Evolutionary conservation across 2,113 vertebrate species (phyloP).

Genomic region (Hippopotamus amphibius): DNA sequence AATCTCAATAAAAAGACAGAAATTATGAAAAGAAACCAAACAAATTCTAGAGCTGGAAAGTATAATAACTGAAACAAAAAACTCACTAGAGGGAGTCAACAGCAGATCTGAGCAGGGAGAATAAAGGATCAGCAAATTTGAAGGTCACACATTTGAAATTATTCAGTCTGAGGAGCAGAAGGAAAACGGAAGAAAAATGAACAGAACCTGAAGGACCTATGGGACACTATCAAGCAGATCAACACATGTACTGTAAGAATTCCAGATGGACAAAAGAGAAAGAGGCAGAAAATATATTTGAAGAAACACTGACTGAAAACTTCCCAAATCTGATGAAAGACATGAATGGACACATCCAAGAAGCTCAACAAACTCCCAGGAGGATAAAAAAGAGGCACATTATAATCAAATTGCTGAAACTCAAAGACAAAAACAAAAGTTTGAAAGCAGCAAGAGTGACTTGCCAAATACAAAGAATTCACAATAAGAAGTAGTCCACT

Average conservation of each 20-base stretch:
- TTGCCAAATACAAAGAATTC: neutral
- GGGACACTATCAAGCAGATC: neutral
- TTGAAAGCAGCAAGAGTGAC: neutral
- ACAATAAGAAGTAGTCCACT: neutral
- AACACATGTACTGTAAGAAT: neutral
- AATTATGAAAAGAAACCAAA: neutral
- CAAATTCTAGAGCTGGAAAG: neutral
- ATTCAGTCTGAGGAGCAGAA: neutral
- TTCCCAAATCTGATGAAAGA: neutral
- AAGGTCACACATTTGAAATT: neutral
- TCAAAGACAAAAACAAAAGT: neutral
- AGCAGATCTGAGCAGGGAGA: neutral
- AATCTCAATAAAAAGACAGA: neutral
- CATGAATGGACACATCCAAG: neutral
- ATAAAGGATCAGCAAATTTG: neutral
- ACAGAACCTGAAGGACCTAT: neutral
- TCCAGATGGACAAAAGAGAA: neutral
- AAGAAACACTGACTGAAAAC: neutral
- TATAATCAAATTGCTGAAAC: neutral
- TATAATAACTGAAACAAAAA: neutral
- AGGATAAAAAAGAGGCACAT: neutral
- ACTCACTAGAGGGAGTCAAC: neutral
- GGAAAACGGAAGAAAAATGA: neutral
- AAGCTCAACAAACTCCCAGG: neutral
- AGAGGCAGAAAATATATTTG: neutral